phyloP scores from a whole-genome alignment of 1,140 invertebrate genomes.

The Alviniconcha marisindica region DNA sequence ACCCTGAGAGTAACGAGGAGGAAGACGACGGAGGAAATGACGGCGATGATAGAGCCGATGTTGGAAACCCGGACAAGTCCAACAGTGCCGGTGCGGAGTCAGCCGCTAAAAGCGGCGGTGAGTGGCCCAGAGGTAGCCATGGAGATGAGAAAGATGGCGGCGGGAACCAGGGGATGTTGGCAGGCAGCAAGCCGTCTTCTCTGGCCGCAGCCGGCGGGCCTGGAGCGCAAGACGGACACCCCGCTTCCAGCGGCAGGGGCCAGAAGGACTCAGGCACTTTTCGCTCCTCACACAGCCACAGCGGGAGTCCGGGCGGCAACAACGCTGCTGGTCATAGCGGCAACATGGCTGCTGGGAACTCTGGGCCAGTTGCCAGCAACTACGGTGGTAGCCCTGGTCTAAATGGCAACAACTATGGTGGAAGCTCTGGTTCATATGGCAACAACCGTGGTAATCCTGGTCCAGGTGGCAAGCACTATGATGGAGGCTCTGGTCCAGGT shows the following conservation, averaged over 20 bases:
- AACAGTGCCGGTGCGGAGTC: too few relatives aligned
- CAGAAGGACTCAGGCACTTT: neutral
- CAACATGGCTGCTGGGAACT: neutral
- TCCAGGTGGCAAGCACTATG: conserved; percentile 2
- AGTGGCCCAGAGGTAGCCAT: neutral
- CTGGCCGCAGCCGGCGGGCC: neutral
- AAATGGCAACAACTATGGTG: neutral
- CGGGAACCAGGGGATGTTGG: too few relatives aligned
- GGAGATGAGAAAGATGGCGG: neutral
- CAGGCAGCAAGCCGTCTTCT: neutral
- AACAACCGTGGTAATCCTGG: neutral
- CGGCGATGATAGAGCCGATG: too few relatives aligned
- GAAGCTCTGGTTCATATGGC: neutral
- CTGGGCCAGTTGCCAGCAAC: neutral
- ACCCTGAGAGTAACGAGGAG: neutral
- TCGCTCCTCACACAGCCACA: neutral
- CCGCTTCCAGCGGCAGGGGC: neutral
- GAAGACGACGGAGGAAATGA: neutral
- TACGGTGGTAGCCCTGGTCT: neutral
- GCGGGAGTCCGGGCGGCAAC: neutral
- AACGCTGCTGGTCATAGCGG: neutral
- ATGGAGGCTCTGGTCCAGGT: neutral
- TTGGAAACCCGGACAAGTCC: too few relatives aligned
- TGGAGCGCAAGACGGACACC: neutral
- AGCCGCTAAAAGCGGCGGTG: neutral